phyloP scores from a whole-genome alignment of 2,797 vertebrate genomes.

The Steatocranus sp. region DNA sequence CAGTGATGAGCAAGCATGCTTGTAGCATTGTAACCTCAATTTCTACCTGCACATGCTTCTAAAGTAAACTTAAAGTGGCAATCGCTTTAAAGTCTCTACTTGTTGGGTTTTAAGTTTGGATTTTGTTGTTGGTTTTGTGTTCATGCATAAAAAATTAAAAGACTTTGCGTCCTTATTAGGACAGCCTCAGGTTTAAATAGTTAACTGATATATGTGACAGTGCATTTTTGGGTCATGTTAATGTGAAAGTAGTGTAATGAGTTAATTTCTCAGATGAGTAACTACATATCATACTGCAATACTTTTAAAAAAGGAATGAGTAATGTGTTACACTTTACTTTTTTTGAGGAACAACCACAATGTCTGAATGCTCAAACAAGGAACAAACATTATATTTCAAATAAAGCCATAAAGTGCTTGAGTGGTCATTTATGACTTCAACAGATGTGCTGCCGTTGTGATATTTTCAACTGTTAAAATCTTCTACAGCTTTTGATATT shows the following conservation, averaged over 20 bases:
- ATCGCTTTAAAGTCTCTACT: not conserved
- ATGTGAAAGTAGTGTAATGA: not conserved
- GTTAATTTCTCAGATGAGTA: not conserved
- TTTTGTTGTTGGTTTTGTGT: not conserved
- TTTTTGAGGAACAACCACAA: not conserved
- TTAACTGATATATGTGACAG: not conserved
- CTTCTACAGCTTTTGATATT: not conserved
- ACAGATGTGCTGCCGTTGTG: not conserved
- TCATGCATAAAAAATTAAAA: not conserved
- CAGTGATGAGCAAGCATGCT: not conserved
- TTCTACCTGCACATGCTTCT: not conserved
- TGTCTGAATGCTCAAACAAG: not conserved
- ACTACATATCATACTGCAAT: not conserved
- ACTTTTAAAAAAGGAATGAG: fast-evolving
- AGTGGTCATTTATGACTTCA: not conserved
- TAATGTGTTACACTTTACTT: not conserved
- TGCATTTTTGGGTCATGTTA: not conserved
- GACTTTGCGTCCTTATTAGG: not conserved
- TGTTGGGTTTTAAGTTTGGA: not conserved
- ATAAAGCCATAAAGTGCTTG: not conserved
- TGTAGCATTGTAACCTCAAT: not conserved
- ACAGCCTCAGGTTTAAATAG: not conserved
- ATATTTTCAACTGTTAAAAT: not conserved
- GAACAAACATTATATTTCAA: not conserved
- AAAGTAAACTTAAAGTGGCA: not conserved